Conservation (phyloP, 2,797 vertebrate genomes). For the Lithobates sylvaticus region DNA sequence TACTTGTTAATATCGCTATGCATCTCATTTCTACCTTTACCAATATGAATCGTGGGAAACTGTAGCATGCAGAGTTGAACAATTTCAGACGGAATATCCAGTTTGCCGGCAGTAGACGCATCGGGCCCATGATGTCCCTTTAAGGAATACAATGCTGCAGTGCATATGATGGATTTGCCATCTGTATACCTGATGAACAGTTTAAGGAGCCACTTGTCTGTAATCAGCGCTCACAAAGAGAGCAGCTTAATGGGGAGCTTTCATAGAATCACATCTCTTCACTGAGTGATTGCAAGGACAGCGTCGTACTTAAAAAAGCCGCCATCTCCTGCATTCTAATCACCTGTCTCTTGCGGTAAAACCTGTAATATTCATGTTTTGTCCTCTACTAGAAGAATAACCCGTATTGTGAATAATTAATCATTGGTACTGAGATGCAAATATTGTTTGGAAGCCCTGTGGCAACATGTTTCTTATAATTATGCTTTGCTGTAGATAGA, state of each 20-base stretch:
- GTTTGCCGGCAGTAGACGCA: background rate
- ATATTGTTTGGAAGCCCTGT: conserved; percentile 54
- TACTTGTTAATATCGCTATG: too few species aligned
- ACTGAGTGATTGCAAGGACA: conserved; percentile 49
- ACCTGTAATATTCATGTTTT: conserved; percentile 30
- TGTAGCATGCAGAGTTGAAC: too few species aligned
- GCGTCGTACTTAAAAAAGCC: conserved; percentile 12
- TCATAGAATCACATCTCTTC: conserved; percentile 40
- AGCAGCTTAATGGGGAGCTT: conserved; percentile 19
- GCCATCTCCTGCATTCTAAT: conserved; percentile 36
- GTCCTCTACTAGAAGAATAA: conserved; percentile 28
- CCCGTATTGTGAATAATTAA: conserved; percentile 51
- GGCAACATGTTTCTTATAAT: conserved; percentile 54
- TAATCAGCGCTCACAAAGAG: conserved; percentile 36
- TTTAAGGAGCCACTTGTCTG: conserved; percentile 41
- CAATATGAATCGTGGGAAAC: too few species aligned
- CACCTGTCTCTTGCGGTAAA: background rate
- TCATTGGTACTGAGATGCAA: conserved; percentile 42
- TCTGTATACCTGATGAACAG: conserved; percentile 35
- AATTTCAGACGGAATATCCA: too few species aligned
- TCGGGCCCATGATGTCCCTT: background rate
- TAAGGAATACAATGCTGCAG: conserved; percentile 3
- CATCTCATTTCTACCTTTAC: too few species aligned
- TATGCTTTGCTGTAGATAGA: conserved; percentile 27
- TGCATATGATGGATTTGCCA: conserved; percentile 1